A percentile compares a stretch with the other conserved stretches of the same genome.
These are phyloP conservation scores for Aviceda subcristata DNA, from an alignment of 2,113 vertebrate species.

Conservation along the genomic window DNA sequence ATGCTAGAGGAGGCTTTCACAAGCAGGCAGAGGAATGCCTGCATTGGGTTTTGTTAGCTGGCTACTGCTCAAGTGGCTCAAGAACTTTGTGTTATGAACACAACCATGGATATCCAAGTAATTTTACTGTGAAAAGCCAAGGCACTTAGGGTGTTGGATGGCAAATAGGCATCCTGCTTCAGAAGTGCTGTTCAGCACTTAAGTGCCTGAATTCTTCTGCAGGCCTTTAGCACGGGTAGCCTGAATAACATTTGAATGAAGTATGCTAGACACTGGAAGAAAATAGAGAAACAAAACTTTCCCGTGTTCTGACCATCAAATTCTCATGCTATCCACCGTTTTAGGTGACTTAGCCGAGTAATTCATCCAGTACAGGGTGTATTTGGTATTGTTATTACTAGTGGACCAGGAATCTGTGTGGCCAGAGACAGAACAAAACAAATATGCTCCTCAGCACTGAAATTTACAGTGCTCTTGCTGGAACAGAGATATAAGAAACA, in stretches of 20 bases:
- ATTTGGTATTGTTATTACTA: not conserved
- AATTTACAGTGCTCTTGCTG: not conserved
- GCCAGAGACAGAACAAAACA: not conserved
- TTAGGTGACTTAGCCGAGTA: not conserved
- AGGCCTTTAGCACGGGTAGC: not conserved
- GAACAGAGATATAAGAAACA: not conserved
- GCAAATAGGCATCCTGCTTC: not conserved
- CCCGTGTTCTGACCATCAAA: not conserved
- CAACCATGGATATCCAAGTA: not conserved
- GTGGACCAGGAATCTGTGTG: not conserved
- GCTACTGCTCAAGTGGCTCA: not conserved
- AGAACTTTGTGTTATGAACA: not conserved
- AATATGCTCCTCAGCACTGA: not conserved
- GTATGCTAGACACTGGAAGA: not conserved
- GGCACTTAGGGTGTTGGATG: fast-evolving
- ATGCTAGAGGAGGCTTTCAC: not conserved
- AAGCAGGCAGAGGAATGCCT: not conserved
- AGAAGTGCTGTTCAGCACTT: not conserved
- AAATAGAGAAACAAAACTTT: not conserved
- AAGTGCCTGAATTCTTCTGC: not conserved
- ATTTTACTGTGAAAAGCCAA: not conserved
- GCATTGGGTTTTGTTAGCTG: not conserved
- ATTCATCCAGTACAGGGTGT: not conserved
- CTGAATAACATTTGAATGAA: not conserved
- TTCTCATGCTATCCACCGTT: not conserved